These are phyloP conservation scores for Callyntrura guangdongensis DNA, from an alignment of 2,888 invertebrate species.

Conservation along the genomic window DNA sequence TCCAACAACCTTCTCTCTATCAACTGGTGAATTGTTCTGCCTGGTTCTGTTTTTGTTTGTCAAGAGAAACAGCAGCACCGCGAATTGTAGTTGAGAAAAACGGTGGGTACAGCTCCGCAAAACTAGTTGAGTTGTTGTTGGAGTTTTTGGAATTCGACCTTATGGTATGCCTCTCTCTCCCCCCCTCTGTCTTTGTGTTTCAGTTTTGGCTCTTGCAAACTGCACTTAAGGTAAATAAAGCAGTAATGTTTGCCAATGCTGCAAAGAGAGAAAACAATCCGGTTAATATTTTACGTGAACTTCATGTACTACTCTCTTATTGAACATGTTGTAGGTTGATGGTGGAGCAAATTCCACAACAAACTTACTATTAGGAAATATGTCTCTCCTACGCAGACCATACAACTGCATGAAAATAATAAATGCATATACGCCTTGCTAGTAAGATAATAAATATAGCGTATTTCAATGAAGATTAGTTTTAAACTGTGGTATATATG, in stretches of 20 bases:
- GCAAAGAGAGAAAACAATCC: conserved; percentile 38
- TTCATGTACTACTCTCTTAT: background rate
- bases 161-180: background rate
- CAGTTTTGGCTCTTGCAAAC: conserved; percentile 37
- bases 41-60: conserved; percentile 22
- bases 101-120: background rate
- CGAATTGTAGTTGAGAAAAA: too few species aligned
- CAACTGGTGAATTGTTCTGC: conserved; percentile 53
- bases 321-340: background rate
- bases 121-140: conserved; percentile 37
- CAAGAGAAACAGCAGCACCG: background rate
- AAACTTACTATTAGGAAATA: background rate
- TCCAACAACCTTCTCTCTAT: conserved; percentile 41
- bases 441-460: background rate
- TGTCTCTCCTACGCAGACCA: background rate
- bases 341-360: background rate
- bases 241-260: background rate
- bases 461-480: conserved; percentile 37
- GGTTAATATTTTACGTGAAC: conserved; percentile 44
- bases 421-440: too few species aligned
- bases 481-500: background rate
- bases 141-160: background rate
- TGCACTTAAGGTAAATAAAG: conserved; percentile 22
- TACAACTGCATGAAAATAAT: too few species aligned
- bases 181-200: background rate